Evolutionary conservation across 2,888 invertebrate species (phyloP), one percentile per base, ranked within the genome.

Genomic region (Dryobotodes eremita): DNA sequence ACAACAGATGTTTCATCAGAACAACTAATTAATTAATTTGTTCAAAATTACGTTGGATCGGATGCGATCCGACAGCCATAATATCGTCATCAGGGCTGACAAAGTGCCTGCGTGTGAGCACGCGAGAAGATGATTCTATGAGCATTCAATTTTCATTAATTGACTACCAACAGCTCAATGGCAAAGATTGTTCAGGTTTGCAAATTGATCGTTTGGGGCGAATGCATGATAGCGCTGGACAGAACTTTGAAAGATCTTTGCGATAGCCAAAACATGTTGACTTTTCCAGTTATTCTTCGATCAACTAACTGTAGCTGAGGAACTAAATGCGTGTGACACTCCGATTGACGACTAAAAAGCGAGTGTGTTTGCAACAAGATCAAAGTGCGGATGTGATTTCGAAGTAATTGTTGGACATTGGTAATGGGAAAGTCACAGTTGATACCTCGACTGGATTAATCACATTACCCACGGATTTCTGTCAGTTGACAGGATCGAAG

Each of bases 321-420:
- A 72, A 72, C 5, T 64, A 53, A 62, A 53, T 4, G 53, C 53
- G n/a, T 72, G 72, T 3, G 61, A 62, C 61, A 71, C 61, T 71
- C 7, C 71, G 31, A 13, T 50, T 72, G 23, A 72, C 71, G 2
- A 71, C 59, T 48, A 71, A 71, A 46, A 71, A 48, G 71, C 46
- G 59, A 61, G 48, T 61, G 6, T 61, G 61, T 71, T 61, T 61
- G 61, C 61, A 71, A 61, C 71, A 71, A 23, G 48, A 61, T 61
- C 3, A 71, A 71, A 71, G 8, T 59, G 61, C 61, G 1, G 31
- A 6, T 61, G 23, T 61, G 71, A 61, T 71, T 71, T 5, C 83
- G 68, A 86, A 89, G 75, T 88, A 89, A 64, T 85, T 90, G 71
- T 15, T 90, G 11, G 86, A 84, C 20, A 86, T 90, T 84, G 88